Evolutionary conservation across 2,113 vertebrate genomes (phyloP), one percentile per base, ranked within the genome.

Genomic region (Mellivora capensis): DNA sequence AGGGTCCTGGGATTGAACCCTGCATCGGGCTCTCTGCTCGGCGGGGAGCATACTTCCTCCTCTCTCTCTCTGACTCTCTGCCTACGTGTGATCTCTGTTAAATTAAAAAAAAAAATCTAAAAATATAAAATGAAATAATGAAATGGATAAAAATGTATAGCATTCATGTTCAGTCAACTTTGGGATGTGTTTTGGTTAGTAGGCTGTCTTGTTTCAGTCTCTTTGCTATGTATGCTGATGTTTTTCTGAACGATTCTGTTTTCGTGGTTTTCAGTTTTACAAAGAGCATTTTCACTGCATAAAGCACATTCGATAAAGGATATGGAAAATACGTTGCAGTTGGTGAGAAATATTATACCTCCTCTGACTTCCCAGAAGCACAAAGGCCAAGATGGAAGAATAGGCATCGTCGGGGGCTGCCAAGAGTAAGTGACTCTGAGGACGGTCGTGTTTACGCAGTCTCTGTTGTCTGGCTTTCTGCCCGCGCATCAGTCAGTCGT

Each of bases 381-480:
- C 99, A 99, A 99, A 98, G 99, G 99, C 87, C 99, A 99, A 96
- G 99, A 99, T 57, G 99, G 99, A 77, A 99, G 99, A 37, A 99
- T 99, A 85, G 99, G 99, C 76, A 98, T 99, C 88, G 98, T 99
- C 67, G 99, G 99, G 91, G 99, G 99, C 98, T 99, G 99, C 97
- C 99, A 99, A 98, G 99, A 99, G 99, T 99, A 99, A 98, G 99
- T 99, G 84, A 57, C 91, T 71, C 64, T 42, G 37, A 1, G 3
- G 29, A 5, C 23, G 81, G 87, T 8, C 1, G 11, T 39, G 3
- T 52, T n/a, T 9, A 2, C 4, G 14, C 62, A 31, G 0, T 20
- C 18, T 42, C n/a, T 37, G 17, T 62, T 7, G 15, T n/a, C 61
- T 61, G 8, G 29, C 67, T 44, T 10, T 59, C 37, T 62, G 1